Evolutionary conservation across 2,797 vertebrate genomes (phyloP).

Genomic region (Gymnoscopelus braueri): DNA sequence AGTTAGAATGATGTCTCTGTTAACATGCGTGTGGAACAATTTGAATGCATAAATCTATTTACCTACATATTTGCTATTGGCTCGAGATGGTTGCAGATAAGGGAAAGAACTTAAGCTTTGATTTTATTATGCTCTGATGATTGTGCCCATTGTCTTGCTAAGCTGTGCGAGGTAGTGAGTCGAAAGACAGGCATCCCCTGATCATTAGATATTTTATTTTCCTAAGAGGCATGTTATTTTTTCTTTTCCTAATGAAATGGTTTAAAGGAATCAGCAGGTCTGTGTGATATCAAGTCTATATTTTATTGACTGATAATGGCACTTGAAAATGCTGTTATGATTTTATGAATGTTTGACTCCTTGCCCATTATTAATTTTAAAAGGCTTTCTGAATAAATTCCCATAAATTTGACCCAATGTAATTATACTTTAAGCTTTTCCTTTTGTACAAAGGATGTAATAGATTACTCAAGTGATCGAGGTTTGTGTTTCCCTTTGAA

Average conservation of each 20-base stretch:
- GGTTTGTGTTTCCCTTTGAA: slow-evolving; percentile 58
- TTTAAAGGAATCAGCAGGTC: slow-evolving; percentile 43
- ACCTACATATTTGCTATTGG: slow-evolving; percentile 44
- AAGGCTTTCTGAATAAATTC: slow-evolving; percentile 52
- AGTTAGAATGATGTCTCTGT: slow-evolving; percentile 57
- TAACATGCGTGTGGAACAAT: slow-evolving; percentile 53
- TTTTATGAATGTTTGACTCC: slow-evolving; percentile 26
- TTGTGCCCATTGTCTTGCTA: slow-evolving; percentile 40
- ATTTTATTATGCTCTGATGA: slow-evolving; percentile 29
- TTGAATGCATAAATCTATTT: slow-evolving; percentile 54
- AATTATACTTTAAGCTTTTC: slow-evolving; percentile 57
- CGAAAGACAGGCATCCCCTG: background rate
- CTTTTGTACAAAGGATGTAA: slow-evolving; percentile 48
- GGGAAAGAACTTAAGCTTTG: slow-evolving; percentile 45
- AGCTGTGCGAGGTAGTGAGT: slow-evolving; percentile 32
- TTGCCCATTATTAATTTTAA: slow-evolving; percentile 40
- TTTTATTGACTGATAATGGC: slow-evolving; percentile 37
- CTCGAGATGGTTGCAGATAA: slow-evolving; percentile 62
- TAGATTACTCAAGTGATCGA: slow-evolving; percentile 46
- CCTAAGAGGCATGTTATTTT: slow-evolving; percentile 35
- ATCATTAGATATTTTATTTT: slow-evolving; percentile 27
- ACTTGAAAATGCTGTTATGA: slow-evolving; percentile 20
- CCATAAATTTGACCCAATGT: slow-evolving; percentile 45
- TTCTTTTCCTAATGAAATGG: slow-evolving; percentile 22
- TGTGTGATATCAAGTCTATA: slow-evolving; percentile 17